phyloP scores from a whole-genome alignment of 2,797 vertebrate genomes.

The Euphonia xanthogaster region DNA sequence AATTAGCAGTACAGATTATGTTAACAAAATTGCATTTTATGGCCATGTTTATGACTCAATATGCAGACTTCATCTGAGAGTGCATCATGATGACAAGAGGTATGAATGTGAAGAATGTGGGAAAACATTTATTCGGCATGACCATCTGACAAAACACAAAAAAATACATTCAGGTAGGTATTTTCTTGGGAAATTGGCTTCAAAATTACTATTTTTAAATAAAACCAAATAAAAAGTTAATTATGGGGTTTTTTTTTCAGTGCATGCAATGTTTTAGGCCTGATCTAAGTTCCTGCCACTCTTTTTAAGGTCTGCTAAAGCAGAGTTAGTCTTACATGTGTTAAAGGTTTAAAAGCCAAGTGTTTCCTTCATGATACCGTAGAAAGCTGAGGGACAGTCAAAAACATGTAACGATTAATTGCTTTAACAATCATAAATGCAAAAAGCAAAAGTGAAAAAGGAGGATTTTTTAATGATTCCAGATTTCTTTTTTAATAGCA shows the following conservation, averaged over 20 bases:
- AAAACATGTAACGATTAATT: conserved; percentile 63
- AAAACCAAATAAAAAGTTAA: background rate
- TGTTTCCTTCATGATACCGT: conserved; percentile 19
- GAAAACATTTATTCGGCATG: conserved; percentile 96
- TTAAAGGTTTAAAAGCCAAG: background rate
- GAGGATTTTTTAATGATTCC: conserved; percentile 54
- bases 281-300: background rate
- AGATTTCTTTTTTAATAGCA: conserved; percentile 65
- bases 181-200: background rate
- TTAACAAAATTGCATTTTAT: background rate
- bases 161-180: conserved; percentile 93
- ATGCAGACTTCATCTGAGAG: conserved; percentile 90
- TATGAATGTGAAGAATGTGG: conserved; percentile 97
- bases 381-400: conserved; percentile 56
- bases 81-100: conserved; percentile 96
- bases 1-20: background rate
- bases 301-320: background rate
- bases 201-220: background rate
- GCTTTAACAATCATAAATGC: conserved; percentile 14
- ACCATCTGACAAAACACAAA: conserved; percentile 97
- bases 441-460: conserved; percentile 62
- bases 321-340: background rate
- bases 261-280: background rate
- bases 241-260: background rate
- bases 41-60: background rate